Base-by-base conservation (phyloP, 1,140 invertebrate species). In the Sarcophaga bullata region DNA sequence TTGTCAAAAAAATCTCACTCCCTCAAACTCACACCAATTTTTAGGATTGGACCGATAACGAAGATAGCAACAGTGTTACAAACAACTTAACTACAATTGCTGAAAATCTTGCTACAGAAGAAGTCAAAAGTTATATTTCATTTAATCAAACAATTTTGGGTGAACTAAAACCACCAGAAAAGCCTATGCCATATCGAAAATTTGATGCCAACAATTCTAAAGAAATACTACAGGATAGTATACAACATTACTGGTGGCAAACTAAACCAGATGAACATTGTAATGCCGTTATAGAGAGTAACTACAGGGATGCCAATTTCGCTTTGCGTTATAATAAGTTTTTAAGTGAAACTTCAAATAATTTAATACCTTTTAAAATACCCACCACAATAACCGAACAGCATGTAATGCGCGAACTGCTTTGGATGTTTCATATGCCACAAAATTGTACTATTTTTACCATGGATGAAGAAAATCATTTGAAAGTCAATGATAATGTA, bases 401-500 rank as follows among this genome's bases (percentile, higher is more conserved):
- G 6, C 85, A 85, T 25, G 80, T 90, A 19, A 19, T 89, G 6
- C 83, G 89, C 6, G 89, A 90, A 73, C 87, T 89, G 19, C 81
- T 90, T 19, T 85, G 88, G n/a, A 90, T 89, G 88, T 89, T 90
- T 49, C 80, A 85, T 6, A 49, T 49, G 7, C 88, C 89, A 0
- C 76, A 48, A 15, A 85, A 78, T 13, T 90, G 88, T 46, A 85
- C 85, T 37, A 89, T 87, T 73, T 90, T 90, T n/a, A 47, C 73
- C 7, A 78, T 89, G n/a, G 62, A 83, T 52, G 73, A 52, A 6
- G 82, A 48, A 1, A 80, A 72, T 52, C 37, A 80, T 84, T 78
- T 90, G n/a, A 80, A 2, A 6, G 75, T 87, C 6, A 85, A 85
- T 11, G 8, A 15, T 0, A 85, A 87, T 75, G 85, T 88, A 1